Conservation (phyloP, 2,888 invertebrate species). For the Trissonchulus latispiculum region DNA sequence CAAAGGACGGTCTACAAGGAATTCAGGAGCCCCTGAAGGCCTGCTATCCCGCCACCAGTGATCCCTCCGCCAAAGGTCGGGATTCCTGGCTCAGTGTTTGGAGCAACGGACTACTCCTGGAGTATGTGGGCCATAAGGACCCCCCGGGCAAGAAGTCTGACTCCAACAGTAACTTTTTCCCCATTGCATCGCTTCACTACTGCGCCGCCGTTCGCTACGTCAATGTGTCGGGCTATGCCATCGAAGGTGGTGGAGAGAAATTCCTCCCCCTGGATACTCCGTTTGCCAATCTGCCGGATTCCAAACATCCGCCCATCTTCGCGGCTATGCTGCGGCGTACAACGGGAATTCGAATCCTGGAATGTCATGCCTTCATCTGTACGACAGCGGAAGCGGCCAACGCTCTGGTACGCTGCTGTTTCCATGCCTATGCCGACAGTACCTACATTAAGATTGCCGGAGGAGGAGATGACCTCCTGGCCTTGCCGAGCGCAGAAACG, state of each 20-base stretch:
- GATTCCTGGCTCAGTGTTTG: conserved; percentile 94
- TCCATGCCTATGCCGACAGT: conserved; percentile 92
- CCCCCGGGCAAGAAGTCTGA: neutral
- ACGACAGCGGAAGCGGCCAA: conserved; percentile 92
- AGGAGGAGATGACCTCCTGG: conserved; percentile 23
- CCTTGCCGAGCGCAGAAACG: conserved; percentile 24
- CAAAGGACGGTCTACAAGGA: conserved; percentile 91
- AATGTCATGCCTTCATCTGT: conserved; percentile 97
- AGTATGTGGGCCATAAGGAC: conserved; percentile 65
- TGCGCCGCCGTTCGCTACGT: conserved; percentile 88
- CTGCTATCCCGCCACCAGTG: conserved; percentile 62
- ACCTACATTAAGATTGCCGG: conserved; percentile 54
- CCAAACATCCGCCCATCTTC: conserved; percentile 87
- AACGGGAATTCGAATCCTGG: conserved; percentile 85
- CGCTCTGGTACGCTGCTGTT: conserved; percentile 74
- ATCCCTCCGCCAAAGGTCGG: conserved; percentile 73
- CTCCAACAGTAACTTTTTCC: conserved; percentile 60
- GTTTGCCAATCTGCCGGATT: conserved; percentile 79
- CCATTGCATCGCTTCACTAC: conserved; percentile 86
- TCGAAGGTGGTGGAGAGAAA: conserved; percentile 45
- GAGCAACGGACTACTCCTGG: conserved; percentile 81
- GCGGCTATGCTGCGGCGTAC: conserved; percentile 90
- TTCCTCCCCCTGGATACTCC: conserved; percentile 92
- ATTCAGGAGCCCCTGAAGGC: conserved; percentile 93
- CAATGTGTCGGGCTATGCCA: conserved; percentile 54